Percentiles rank a stretch among this genome's conserved stretches.
These are phyloP conservation scores for Tinamus major DNA, from an alignment of 2,797 vertebrate genomes.

Conservation along the genomic window DNA sequence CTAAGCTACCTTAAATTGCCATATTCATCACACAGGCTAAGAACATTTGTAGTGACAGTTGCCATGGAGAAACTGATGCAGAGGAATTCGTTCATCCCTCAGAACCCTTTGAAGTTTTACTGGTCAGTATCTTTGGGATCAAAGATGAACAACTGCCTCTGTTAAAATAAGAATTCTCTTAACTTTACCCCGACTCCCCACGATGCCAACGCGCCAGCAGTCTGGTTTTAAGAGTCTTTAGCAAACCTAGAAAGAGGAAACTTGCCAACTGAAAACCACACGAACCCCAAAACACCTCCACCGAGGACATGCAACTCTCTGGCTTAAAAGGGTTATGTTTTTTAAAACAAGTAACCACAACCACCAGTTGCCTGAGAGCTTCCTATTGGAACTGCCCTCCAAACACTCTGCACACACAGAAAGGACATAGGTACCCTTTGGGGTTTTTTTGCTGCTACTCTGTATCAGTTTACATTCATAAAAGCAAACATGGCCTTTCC, in stretches of 20 bases:
- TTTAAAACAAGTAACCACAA: background rate
- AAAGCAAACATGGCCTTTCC: background rate
- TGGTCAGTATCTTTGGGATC: background rate
- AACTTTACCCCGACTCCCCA: background rate
- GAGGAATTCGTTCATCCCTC: background rate
- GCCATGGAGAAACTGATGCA: background rate
- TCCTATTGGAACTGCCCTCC: background rate
- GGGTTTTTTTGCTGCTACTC: background rate
- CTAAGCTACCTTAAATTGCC: background rate
- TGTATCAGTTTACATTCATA: background rate
- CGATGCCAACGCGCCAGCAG: rapidly evolving
- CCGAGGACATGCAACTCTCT: background rate
- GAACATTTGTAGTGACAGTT: constrained; percentile 37
- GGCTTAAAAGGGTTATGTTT: background rate
- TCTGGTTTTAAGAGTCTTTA: background rate
- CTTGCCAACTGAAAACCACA: rapidly evolving
- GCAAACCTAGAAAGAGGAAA: background rate
- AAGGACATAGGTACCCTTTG: background rate
- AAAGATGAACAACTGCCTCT: background rate
- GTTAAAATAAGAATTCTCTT: background rate
- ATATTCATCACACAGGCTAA: background rate
- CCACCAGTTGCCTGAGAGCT: background rate
- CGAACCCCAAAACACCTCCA: background rate
- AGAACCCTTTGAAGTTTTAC: background rate
- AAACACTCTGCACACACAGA: background rate